These are phyloP conservation scores for Sebastes miniatus DNA, from an alignment of 2,797 vertebrate genomes.

Conservation along the genomic window DNA sequence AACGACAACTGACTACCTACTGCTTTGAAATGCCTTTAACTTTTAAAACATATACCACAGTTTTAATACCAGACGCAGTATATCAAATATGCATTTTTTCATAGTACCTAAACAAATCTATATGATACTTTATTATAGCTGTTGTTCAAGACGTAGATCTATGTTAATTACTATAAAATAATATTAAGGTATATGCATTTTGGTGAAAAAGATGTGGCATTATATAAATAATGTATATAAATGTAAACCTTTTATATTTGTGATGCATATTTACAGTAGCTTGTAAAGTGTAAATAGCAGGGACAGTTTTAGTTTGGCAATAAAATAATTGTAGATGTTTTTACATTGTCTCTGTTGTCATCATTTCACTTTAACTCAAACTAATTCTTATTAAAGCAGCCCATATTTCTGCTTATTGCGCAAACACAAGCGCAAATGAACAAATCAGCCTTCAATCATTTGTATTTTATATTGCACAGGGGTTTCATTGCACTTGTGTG, in stretches of 20 bases:
- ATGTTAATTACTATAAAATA: constrained; percentile 53
- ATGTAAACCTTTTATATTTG: constrained; percentile 80
- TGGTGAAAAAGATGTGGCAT: constrained; percentile 59
- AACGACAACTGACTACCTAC: constrained; percentile 67
- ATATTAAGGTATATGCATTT: constrained; percentile 57
- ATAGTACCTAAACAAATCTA: constrained; percentile 24
- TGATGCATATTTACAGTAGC: constrained; percentile 78
- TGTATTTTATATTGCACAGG: too few relatives aligned
- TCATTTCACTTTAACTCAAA: constrained; percentile 27
- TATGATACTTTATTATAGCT: constrained; percentile 45
- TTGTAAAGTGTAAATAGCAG: constrained; percentile 87
- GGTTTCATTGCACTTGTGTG: too few relatives aligned
- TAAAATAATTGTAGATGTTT: constrained; percentile 84
- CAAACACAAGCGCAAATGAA: background rate
- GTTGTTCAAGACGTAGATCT: constrained; percentile 39
- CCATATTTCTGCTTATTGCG: background rate
- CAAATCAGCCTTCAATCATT: background rate
- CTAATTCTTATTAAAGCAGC: background rate
- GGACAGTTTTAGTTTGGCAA: constrained; percentile 82
- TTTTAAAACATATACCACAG: constrained; percentile 24
- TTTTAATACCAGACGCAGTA: constrained; percentile 23
- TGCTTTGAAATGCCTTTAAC: constrained; percentile 46
- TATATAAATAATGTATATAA: constrained; percentile 84
- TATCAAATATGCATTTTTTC: constrained; percentile 38
- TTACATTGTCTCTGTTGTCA: constrained; percentile 61